Base-by-base conservation (phyloP, 2,888 invertebrate species). In the Neria commutata region DNA sequence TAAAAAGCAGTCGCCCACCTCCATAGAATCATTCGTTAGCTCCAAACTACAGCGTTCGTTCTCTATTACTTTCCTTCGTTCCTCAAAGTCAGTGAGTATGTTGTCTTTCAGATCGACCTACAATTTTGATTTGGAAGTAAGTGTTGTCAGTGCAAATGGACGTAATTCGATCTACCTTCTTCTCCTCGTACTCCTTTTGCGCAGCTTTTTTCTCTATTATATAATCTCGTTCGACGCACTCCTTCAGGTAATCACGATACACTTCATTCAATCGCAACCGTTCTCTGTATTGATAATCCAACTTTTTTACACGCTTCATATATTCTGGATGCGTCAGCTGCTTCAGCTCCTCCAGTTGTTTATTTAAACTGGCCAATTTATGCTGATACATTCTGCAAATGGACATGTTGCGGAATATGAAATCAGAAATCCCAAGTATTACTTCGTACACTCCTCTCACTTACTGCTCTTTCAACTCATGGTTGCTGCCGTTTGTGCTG, bases 141-240 rank as follows among this genome's bases (percentile, higher is more conserved):
- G 19, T 23, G 42, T 19, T 42, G 6, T 8, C 8, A 42, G 5
- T 17, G n/a, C 5, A 17, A 42, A 17, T 6, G 8, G 5, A 42
- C n/a, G 42, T 11, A 29, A 29, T 29, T 29, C 29, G 6, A 8
- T 21, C 14, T 65, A 92, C 87, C 81, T 95, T 95, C 80, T 96
- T 95, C 74, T 98, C 96, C 74, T 97, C 96, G 83, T 94, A 95
- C 75, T 98, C 97, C 77, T 94, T 92, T 0, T 88, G 90, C 0
- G 95, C 92, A 10, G 92, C 90, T 77, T 92, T 92, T 76, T 94
- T 94, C 76, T 98, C 97, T 34, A 89, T 86, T 64, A 91, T 85
- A 74, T 91, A 96, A 73, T 97, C 96, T 58, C 89, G 86, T 71
- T 97, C 95, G 0, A 94, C 91, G 68, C 92, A 90, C 65, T 95